phyloP scores from a whole-genome alignment of 2,888 invertebrate species.

The Odontothrips loti region DNA sequence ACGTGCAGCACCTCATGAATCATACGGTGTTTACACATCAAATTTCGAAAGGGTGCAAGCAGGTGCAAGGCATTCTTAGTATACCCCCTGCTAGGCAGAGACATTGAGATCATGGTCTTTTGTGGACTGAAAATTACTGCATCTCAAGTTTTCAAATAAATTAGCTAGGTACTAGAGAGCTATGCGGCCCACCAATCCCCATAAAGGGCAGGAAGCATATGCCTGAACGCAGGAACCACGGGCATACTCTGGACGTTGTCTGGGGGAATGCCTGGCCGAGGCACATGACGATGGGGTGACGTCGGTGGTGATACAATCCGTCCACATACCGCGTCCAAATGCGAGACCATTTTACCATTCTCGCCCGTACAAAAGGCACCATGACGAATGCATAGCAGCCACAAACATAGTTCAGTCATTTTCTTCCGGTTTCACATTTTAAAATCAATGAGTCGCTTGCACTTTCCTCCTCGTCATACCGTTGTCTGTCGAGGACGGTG shows the following conservation, averaged over 20 bases:
- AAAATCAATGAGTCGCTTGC: not conserved
- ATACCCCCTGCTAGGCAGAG: not conserved
- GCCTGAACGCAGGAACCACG: not conserved
- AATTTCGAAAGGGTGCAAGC: too few species aligned
- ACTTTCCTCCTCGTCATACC: not conserved
- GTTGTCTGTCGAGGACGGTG: not conserved
- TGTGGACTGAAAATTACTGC: not conserved
- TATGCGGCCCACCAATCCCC: not conserved
- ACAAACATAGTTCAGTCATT: not conserved
- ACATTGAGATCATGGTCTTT: not conserved
- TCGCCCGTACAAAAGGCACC: too few species aligned
- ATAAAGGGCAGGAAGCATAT: not conserved
- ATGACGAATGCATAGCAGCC: not conserved
- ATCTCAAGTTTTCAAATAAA: not conserved
- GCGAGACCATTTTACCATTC: too few species aligned
- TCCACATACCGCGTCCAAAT: too few species aligned
- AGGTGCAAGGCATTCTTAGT: too few species aligned
- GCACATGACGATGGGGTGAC: too few species aligned
- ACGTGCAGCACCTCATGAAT: too few species aligned
- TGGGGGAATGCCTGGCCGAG: too few species aligned
- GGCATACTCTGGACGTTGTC: too few species aligned
- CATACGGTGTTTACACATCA: too few species aligned
- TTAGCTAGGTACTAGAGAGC: not conserved
- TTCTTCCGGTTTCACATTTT: not conserved
- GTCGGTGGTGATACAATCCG: too few species aligned